Percentiles rank a stretch among this genome's conserved stretches.
Conservation (phyloP, 2,888 invertebrate genomes). For the Drosophila hamatofila region DNA sequence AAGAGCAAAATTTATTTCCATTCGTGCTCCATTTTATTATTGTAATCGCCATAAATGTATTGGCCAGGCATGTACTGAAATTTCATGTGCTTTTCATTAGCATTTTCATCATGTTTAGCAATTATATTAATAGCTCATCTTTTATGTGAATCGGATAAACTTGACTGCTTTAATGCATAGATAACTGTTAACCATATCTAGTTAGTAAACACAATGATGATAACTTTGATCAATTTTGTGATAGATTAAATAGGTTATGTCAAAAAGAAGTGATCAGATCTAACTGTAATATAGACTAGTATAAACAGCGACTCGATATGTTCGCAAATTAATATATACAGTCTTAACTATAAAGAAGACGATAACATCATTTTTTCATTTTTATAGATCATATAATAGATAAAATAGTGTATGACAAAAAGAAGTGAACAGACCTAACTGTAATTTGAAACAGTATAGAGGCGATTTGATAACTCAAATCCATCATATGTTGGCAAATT, state of each 20-base stretch:
- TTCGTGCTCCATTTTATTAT: conserved; percentile 11
- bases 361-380: too few relatives aligned
- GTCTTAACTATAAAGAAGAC: too few relatives aligned
- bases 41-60: not conserved
- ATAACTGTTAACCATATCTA: not conserved
- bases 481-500: too few relatives aligned
- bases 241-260: not conserved
- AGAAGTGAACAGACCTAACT: too few relatives aligned
- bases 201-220: not conserved
- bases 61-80: not conserved
- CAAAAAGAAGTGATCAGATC: not conserved
- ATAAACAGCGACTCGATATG: too few relatives aligned
- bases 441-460: too few relatives aligned
- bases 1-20: not conserved
- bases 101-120: not conserved
- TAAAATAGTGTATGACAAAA: not conserved
- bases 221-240: not conserved
- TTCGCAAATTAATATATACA: too few relatives aligned
- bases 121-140: conserved; percentile 1
- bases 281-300: not conserved
- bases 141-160: not conserved
- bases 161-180: not conserved
- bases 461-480: too few relatives aligned
- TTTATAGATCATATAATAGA: too few relatives aligned
- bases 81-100: conserved; percentile 10